Evolutionary conservation across 53 echinoderm and acorn worm genomes (phyloP).

Genomic region (Mesocentrotus franciscanus): DNA sequence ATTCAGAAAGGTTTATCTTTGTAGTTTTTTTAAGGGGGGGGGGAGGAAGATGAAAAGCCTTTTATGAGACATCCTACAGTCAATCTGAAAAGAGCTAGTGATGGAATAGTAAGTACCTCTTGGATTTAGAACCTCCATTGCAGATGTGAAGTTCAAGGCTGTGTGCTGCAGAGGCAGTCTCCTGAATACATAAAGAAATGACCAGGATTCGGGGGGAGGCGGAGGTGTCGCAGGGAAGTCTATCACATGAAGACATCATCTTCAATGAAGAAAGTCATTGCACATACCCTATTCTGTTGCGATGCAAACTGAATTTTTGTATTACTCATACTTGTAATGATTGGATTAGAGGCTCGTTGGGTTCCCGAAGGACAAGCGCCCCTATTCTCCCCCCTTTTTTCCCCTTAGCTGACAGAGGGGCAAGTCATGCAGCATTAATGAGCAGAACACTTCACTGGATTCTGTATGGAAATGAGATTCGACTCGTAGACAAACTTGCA

Average conservation of each 20-base stretch:
- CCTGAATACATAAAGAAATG: neutral
- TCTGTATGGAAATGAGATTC: slow-evolving; percentile 52
- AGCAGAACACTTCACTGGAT: slow-evolving; percentile 26
- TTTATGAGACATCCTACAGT: neutral
- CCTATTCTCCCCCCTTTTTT: neutral
- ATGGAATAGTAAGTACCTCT: slow-evolving; percentile 10
- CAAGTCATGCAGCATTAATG: slow-evolving; percentile 31
- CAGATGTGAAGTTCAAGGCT: slow-evolving; percentile 18
- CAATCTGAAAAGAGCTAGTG: neutral
- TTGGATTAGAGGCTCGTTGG: slow-evolving; percentile 24
- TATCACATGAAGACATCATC: neutral
- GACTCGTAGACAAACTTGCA: slow-evolving; percentile 12
- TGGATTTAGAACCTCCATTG: slow-evolving; percentile 1
- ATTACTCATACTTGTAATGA: slow-evolving; percentile 36
- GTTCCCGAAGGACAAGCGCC: slow-evolving; percentile 13
- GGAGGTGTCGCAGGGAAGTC: neutral
- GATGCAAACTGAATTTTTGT: slow-evolving; percentile 16
- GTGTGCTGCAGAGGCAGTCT: neutral
- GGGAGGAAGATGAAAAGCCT: neutral
- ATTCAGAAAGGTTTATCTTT: neutral
- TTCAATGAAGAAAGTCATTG: neutral
- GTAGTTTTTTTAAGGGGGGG: neutral
- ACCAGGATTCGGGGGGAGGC: neutral
- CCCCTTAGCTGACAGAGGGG: neutral
- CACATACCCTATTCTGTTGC: neutral